Evolutionary conservation across 1,140 invertebrate species (phyloP).

Genomic region (Pseudomyrmex flavicornis): DNA sequence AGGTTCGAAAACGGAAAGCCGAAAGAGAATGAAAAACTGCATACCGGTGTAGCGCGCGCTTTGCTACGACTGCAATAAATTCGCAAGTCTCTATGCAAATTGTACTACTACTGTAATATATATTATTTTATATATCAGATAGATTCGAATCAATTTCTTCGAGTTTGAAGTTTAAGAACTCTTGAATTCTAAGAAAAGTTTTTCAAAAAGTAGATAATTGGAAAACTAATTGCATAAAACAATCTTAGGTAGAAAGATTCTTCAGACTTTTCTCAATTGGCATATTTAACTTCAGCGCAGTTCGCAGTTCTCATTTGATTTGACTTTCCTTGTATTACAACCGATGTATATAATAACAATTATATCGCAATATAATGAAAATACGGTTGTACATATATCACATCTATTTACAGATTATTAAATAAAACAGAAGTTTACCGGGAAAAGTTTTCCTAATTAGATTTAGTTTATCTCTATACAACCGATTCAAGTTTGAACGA

Average conservation of each 20-base stretch:
- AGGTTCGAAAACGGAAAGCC: constrained; percentile 50
- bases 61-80: constrained; percentile 36
- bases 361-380: background rate
- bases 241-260: background rate
- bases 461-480: constrained; percentile 33
- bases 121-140: background rate
- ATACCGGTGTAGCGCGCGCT: constrained; percentile 16
- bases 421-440: constrained; percentile 17
- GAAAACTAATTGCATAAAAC: constrained; percentile 23
- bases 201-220: background rate
- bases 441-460: constrained; percentile 49
- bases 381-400: background rate
- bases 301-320: constrained; percentile 40
- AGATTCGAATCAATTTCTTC: constrained; percentile 17
- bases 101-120: no score
- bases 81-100: background rate
- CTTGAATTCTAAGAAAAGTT: background rate
- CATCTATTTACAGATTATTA: constrained; percentile 7
- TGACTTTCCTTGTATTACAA: background rate
- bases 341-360: background rate
- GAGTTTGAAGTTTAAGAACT: background rate
- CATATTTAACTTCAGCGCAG: background rate
- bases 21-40: constrained; percentile 19
- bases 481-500: constrained; percentile 47
- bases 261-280: constrained; percentile 12